These are phyloP conservation scores for Dysmachus trigonus DNA, from an alignment of 2,888 invertebrate species.

Conservation along the genomic window DNA sequence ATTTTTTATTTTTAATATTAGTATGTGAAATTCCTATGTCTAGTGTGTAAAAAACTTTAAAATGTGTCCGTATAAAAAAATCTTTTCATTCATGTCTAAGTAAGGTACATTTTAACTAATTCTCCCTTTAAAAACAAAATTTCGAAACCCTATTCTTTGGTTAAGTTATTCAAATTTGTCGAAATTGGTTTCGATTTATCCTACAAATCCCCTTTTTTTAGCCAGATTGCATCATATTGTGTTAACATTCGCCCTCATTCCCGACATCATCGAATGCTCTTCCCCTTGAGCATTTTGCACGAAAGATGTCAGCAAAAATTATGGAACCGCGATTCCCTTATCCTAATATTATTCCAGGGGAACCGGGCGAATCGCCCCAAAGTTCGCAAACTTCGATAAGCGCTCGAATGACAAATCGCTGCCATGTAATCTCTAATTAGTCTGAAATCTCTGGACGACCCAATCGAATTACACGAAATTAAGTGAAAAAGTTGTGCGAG, in stretches of 20 bases:
- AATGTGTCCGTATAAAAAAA: no score
- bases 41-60: no score
- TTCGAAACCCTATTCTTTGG: no score
- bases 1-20: no score
- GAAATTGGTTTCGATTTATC: background rate
- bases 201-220: background rate
- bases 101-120: no score
- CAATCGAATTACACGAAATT: slow-evolving; percentile 41
- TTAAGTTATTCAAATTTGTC: background rate
- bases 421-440: slow-evolving; percentile 41
- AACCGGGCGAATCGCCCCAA: background rate
- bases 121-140: no score
- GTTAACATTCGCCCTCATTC: background rate
- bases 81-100: no score
- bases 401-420: slow-evolving; percentile 15
- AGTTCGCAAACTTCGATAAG: background rate
- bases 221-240: background rate
- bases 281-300: background rate
- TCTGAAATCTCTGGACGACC: slow-evolving; percentile 37
- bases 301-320: background rate
- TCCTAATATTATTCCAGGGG: background rate
- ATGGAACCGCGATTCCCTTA: background rate
- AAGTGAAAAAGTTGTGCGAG: slow-evolving; percentile 36
- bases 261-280: background rate
- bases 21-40: no score